phyloP scores from a whole-genome alignment of 2,797 vertebrate genomes.

The Scomberomorus guttatus region DNA sequence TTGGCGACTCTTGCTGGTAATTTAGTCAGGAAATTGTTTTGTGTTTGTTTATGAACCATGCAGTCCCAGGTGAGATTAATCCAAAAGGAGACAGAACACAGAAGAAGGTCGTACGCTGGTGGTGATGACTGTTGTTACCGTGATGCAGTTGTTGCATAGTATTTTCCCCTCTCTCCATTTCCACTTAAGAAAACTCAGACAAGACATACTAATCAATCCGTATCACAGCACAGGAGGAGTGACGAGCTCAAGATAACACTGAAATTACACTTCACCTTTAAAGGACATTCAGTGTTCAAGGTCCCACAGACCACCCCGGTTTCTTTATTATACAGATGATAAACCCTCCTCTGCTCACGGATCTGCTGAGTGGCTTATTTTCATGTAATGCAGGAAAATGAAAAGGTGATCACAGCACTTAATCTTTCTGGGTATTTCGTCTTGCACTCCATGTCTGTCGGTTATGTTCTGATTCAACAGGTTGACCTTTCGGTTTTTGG shows the following conservation, averaged over 20 bases:
- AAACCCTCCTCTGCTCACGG: constrained; percentile 49
- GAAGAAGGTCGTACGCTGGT: constrained; percentile 51
- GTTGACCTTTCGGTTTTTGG: constrained; percentile 63
- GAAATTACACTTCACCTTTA: constrained; percentile 66
- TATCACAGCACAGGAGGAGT: constrained; percentile 26
- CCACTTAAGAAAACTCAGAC: constrained; percentile 47
- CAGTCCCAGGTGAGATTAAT: constrained; percentile 77
- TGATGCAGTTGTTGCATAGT: constrained; percentile 21
- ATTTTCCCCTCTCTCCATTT: constrained; percentile 26
- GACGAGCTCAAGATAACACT: constrained; percentile 35
- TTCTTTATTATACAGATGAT: constrained; percentile 40
- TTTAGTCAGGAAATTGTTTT: constrained; percentile 79
- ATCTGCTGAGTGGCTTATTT: constrained; percentile 42
- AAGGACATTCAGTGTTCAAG: constrained; percentile 52
- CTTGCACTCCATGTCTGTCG: constrained; percentile 40
- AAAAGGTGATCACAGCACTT: constrained; percentile 72
- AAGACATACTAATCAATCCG: constrained; percentile 53
- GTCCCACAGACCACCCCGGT: constrained; percentile 32
- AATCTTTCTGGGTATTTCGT: constrained; percentile 66
- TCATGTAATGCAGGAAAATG: constrained; percentile 46
- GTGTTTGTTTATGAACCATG: constrained; percentile 79
- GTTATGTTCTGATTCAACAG: constrained; percentile 51
- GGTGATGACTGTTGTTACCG: constrained; percentile 37
- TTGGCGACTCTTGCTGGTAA: constrained; percentile 58
- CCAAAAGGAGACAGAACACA: constrained; percentile 55